phyloP scores from a whole-genome alignment of 2,113 vertebrate genomes.

The Sphaerodactylus townsendi region DNA sequence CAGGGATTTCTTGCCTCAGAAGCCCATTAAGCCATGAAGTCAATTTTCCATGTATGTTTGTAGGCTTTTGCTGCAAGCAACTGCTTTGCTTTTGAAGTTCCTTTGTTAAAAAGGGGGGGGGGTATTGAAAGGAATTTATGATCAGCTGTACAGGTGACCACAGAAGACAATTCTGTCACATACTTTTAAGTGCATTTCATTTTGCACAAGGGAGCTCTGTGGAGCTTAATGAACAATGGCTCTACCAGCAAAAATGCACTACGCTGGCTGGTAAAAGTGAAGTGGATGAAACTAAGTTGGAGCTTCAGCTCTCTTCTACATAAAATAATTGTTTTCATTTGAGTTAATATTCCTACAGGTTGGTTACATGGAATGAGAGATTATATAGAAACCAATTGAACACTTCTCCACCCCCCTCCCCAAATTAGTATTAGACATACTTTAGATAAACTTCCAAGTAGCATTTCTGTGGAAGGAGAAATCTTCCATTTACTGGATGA shows the following conservation, averaged over 20 bases:
- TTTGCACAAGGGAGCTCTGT: conserved; percentile 50
- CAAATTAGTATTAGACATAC: no score
- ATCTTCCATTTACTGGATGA: no score
- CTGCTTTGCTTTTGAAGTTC: conserved; percentile 24
- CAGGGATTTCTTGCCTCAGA: conserved; percentile 38
- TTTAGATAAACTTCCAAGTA: no score
- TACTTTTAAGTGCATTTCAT: conserved; percentile 53
- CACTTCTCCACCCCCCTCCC: background rate
- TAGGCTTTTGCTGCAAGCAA: conserved; percentile 39
- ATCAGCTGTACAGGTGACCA: conserved; percentile 36
- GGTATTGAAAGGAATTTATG: conserved; percentile 43
- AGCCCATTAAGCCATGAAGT: conserved; percentile 49
- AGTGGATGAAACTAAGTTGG: conserved; percentile 23
- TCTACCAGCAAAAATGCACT: conserved; percentile 44
- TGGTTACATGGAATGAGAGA: background rate
- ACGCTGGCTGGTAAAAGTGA: conserved; percentile 39
- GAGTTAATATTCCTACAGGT: conserved; percentile 10
- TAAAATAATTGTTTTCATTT: conserved; percentile 30
- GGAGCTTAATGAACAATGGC: conserved; percentile 32
- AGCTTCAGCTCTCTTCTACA: conserved; percentile 16
- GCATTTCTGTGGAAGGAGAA: no score
- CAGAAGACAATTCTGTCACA: conserved; percentile 43
- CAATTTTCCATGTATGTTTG: conserved; percentile 37
- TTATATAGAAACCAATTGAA: conserved; percentile 27
- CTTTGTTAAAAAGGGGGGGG: conserved; percentile 33